Conservation (phyloP, 2,113 vertebrate species). For the Alligator mississippiensis region DNA sequence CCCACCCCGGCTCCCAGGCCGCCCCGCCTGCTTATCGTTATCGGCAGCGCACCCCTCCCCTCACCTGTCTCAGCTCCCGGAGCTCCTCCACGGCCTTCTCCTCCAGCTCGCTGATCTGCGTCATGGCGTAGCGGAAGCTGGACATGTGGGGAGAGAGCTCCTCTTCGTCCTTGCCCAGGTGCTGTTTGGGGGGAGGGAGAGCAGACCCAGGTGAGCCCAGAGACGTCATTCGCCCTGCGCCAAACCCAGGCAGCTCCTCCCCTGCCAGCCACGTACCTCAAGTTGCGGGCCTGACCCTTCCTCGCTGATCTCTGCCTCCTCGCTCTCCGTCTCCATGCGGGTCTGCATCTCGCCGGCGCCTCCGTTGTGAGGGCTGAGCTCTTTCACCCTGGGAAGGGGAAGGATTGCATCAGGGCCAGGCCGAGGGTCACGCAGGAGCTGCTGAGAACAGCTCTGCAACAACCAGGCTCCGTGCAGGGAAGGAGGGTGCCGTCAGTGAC, state of each 20-base stretch:
- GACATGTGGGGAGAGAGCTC: slow-evolving; percentile 78
- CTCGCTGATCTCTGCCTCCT: slow-evolving; percentile 48
- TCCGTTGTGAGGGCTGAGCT: slow-evolving; percentile 77
- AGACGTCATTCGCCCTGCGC: background rate
- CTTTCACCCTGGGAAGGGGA: slow-evolving; percentile 81
- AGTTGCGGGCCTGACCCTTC: background rate
- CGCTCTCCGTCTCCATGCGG: slow-evolving; percentile 78
- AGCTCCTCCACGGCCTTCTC: slow-evolving; percentile 80
- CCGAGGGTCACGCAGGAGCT: background rate
- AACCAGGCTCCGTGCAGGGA: slow-evolving; percentile 63
- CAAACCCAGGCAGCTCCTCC: background rate
- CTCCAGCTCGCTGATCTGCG: slow-evolving; percentile 77
- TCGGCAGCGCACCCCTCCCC: background rate
- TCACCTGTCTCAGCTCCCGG: slow-evolving; percentile 78
- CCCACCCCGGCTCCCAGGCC: background rate
- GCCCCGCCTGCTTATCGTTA: background rate
- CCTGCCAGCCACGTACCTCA: slow-evolving; percentile 61
- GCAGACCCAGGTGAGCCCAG: slow-evolving; percentile 37
- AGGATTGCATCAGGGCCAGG: background rate
- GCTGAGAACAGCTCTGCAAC: slow-evolving; percentile 64
- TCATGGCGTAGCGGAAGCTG: slow-evolving; percentile 77
- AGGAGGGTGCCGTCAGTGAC: no score
- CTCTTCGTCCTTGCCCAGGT: slow-evolving; percentile 75
- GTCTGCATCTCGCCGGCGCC: slow-evolving; percentile 61
- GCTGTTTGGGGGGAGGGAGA: slow-evolving; percentile 6